Base-by-base conservation (phyloP, 2,113 vertebrate species). In the Varanus komodoensis region DNA sequence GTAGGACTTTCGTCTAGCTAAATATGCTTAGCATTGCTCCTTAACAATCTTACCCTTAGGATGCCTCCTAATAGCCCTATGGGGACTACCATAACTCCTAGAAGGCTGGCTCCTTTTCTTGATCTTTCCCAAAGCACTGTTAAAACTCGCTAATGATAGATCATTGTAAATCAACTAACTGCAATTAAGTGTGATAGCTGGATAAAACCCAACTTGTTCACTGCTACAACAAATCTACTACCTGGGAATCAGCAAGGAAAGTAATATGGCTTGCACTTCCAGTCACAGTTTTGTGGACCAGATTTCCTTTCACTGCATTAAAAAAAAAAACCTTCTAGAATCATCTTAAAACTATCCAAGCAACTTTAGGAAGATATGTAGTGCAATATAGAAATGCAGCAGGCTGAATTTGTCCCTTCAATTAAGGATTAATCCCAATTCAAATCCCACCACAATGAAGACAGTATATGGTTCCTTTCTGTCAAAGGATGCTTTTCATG, bases 181-280 rank as follows among this genome's bases (percentile, higher is more conserved):
- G 7, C 82, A 87, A 74, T 50, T 92, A n/a, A 93, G 29, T 79
- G 48, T 87, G 48, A 92, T 75, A 95, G 90, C 86, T 82, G 71
- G 68, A 38, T 14, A 21, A 67, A 84, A 29, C 0, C 29, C 15
- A 92, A 86, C 4, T 74, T 87, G 89, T 21, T 84, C 50, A 54
- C 69, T 81, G 84, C 61, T 79, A 0, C 7, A 85, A 82, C 15
- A 92, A 95, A 88, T 80, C 78, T 82, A 54, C 17, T 15, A 82
- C 52, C 54, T 64, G 64, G 19, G 27, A 71, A 64, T 50, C 75
- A 64, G 27, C 23, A 34, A 73, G 67, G 11, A 74, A 89, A 38
- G 4, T 11, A 87, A 12, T 54, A 54, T 83, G 89, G 52, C 15
- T 68, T 5, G 21, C 52, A 57, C 27, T 84, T 3, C 2, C 21